These are phyloP conservation scores for Acestrorhynchus altus DNA, from an alignment of 2,797 vertebrate genomes.

Conservation along the genomic window DNA sequence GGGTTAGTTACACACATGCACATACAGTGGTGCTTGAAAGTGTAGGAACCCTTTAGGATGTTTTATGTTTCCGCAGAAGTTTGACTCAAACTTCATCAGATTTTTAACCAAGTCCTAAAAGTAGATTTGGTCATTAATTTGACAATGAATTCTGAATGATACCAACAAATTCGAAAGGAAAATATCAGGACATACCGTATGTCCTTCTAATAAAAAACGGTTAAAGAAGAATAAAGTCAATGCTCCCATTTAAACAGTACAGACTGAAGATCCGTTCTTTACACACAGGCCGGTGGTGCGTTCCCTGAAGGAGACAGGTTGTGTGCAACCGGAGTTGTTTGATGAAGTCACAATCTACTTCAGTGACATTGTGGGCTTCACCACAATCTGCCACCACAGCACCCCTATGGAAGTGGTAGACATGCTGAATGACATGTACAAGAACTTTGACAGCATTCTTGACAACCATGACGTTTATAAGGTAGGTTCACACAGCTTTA, in stretches of 20 bases:
- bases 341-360: constrained; percentile 97
- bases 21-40: not conserved
- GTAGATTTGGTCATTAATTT: too few species aligned
- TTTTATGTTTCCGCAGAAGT: too few species aligned
- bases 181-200: too few species aligned
- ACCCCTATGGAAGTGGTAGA: constrained; percentile 98
- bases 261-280: too few species aligned
- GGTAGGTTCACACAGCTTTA: constrained; percentile 71
- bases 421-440: constrained; percentile 98
- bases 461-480: constrained; percentile 98
- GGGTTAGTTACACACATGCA: constrained; percentile 73
- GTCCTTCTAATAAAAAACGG: too few species aligned
- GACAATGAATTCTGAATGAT: too few species aligned
- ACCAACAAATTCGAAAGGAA: too few species aligned
- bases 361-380: constrained; percentile 98
- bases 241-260: too few species aligned
- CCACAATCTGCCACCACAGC: constrained; percentile 96
- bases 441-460: constrained; percentile 95
- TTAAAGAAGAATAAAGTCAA: too few species aligned
- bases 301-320: constrained; percentile 93
- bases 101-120: too few species aligned
- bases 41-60: too few species aligned
- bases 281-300: constrained; percentile 89
- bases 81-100: too few species aligned
- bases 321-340: constrained; percentile 92